Evolutionary conservation across 2,888 invertebrate species (phyloP).

Genomic region (Luffia ferchaultella): DNA sequence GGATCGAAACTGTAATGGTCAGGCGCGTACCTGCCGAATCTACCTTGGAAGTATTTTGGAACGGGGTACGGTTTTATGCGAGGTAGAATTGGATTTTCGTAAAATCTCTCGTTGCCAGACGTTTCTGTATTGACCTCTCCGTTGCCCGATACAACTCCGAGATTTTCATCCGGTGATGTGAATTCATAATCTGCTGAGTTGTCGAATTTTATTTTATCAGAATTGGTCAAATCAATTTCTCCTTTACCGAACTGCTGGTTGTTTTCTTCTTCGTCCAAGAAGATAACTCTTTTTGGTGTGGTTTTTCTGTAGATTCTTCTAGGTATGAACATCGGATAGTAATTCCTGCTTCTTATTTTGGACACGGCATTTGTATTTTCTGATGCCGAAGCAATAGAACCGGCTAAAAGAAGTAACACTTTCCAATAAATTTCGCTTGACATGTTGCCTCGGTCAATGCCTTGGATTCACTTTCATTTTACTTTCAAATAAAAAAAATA

Average conservation of each 20-base stretch:
- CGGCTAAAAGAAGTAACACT: constrained; percentile 47
- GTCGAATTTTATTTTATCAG: constrained; percentile 51
- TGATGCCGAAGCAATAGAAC: constrained; percentile 33
- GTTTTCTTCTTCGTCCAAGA: constrained; percentile 46
- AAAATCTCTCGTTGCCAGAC: constrained; percentile 47
- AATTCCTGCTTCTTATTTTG: constrained; percentile 23
- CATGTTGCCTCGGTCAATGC: constrained; percentile 58
- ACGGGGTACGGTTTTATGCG: constrained; percentile 24
- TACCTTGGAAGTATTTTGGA: constrained; percentile 41
- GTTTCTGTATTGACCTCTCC: constrained; percentile 21
- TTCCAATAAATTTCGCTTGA: constrained; percentile 57
- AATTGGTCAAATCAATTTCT: constrained; percentile 43
- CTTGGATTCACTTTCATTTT: constrained; percentile 57
- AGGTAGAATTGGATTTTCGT: constrained; percentile 36
- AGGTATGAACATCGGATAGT: constrained; percentile 46
- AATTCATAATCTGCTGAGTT: constrained; percentile 53
- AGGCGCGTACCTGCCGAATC: constrained; percentile 46
- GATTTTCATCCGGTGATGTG: constrained; percentile 33
- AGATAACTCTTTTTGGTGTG: constrained; percentile 33
- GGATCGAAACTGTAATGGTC: constrained; percentile 37
- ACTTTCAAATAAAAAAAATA: constrained; percentile 16
- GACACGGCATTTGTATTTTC: constrained; percentile 47
- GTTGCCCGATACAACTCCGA: constrained; percentile 15
- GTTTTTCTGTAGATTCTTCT: constrained; percentile 27
- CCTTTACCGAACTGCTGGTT: constrained; percentile 41